A percentile compares a stretch with the other conserved stretches of the same genome.
phyloP scores from a whole-genome alignment of 2,797 vertebrate species.

The Myotis planiceps region DNA sequence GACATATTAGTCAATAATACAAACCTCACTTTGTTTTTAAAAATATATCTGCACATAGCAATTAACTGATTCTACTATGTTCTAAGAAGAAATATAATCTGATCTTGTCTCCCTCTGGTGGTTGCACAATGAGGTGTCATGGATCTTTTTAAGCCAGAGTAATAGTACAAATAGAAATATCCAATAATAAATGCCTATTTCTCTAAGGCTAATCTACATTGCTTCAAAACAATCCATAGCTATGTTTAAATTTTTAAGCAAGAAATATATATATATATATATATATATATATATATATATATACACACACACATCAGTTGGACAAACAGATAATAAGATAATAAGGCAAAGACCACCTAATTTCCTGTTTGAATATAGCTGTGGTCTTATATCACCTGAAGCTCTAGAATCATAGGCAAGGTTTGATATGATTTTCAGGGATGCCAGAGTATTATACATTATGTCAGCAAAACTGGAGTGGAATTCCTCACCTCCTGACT shows the following conservation, averaged over 20 bases:
- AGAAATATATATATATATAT: not conserved
- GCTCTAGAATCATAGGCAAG: not conserved
- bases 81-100: constrained; percentile 81
- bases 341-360: not conserved
- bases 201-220: not conserved
- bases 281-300: not conserved
- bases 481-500: not conserved
- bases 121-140: constrained; percentile 76
- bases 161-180: constrained; percentile 37
- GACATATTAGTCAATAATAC: constrained; percentile 31
- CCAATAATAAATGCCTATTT: not conserved
- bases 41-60: not conserved
- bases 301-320: not conserved
- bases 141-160: not conserved
- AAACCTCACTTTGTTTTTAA: constrained; percentile 44
- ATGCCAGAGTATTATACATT: not conserved
- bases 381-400: not conserved
- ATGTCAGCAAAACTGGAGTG: not conserved
- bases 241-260: not conserved
- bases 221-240: not conserved
- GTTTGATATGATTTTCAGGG: not conserved
- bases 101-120: constrained; percentile 87
- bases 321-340: not conserved
- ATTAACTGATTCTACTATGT: constrained; percentile 54
- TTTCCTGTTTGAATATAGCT: not conserved